Evolutionary conservation across 2,797 vertebrate genomes (phyloP), one percentile per base, ranked within the genome.

Genomic region (Microcaecilia unicolor): DNA sequence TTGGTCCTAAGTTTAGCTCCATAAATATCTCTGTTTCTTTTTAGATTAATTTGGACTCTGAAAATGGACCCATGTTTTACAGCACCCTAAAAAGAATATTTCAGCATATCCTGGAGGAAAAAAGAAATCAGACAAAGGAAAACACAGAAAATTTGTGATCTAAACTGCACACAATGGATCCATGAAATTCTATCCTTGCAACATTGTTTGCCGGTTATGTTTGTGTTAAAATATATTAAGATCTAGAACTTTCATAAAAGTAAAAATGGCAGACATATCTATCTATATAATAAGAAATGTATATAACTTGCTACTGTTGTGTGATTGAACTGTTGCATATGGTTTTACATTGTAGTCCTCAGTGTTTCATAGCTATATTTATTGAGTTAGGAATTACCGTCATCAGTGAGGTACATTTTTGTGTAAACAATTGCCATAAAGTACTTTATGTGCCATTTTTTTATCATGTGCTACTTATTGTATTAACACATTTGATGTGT

Each of bases 11-110:
- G n/a, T n/a, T n/a, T n/a, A n/a, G n/a, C n/a, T n/a, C n/a, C n/a
- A n/a, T n/a, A n/a, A n/a, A n/a, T n/a, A n/a, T n/a, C n/a, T n/a
- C n/a, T 28, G 9, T 43, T 46, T 59, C 58, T 64, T 33, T 26
- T 22, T 63, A 98, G 95, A 55, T 75, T 48, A 70, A 56, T 44
- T 74, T 64, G 3, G 63, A 85, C 65, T 86, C 87, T 24, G 81
- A 87, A 58, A 70, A 83, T 10, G 87, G 82, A 20, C 57, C 67
- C 3, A 22, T 65, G 29, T 65, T 90, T 61, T 87, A 87, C 64
- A 49, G 43, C 7, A 81, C 78, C 21, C 71, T 98, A 38, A 90
- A 74, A 75, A 79, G 81, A 61, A 81, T 91, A 64, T 81, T 98
- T 70, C 83, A 75, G 37, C 79, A 81, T 37, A 60, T 82, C 36